A percentile compares a stretch with the other conserved stretches of the same genome.
These are phyloP conservation scores for Eupithecia centaureata DNA, from an alignment of 2,888 invertebrate genomes.

Conservation along the genomic window DNA sequence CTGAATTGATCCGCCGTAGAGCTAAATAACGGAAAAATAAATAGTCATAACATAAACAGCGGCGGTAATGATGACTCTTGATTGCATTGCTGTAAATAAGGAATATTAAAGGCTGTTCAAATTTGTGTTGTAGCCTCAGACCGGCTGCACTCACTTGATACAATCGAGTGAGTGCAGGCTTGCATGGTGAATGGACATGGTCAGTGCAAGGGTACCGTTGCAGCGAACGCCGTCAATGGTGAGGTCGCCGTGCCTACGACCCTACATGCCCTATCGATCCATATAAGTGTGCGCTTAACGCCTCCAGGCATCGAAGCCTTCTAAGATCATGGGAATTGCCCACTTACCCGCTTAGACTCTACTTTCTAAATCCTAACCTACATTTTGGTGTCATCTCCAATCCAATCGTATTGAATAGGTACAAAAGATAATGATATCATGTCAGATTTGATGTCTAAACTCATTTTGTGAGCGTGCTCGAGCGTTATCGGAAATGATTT, in stretches of 20 bases:
- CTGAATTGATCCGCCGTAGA: constrained; percentile 36
- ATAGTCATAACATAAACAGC: constrained; percentile 26
- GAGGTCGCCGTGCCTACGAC: constrained; percentile 71
- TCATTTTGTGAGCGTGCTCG: constrained; percentile 41
- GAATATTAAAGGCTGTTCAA: constrained; percentile 22
- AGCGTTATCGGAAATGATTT: constrained; percentile 41
- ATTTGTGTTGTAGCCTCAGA: constrained; percentile 20
- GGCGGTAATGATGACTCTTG: constrained; percentile 19
- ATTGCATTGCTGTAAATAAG: constrained; percentile 30
- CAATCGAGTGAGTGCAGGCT: constrained; percentile 44
- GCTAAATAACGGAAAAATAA: constrained; percentile 29
- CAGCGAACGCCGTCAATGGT: constrained; percentile 63
- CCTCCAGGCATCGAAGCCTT: constrained; percentile 46
- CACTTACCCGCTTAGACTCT: constrained; percentile 36
- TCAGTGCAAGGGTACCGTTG: constrained; percentile 71
- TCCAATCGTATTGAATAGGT: constrained; percentile 39
- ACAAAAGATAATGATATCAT: constrained; percentile 46
- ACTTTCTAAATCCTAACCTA: constrained; percentile 48
- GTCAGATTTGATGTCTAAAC: constrained; percentile 45
- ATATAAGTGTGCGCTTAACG: constrained; percentile 57
- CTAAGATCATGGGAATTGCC: constrained; percentile 41
- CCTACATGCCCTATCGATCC: constrained; percentile 76
- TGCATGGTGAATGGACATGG: constrained; percentile 63
- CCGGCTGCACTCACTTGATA: constrained; percentile 18
- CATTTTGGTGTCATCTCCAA: constrained; percentile 44